A percentile compares a stretch with the other conserved stretches of the same genome.
phyloP scores from a whole-genome alignment of 2,888 invertebrate species.

The Orthosia gracilis region DNA sequence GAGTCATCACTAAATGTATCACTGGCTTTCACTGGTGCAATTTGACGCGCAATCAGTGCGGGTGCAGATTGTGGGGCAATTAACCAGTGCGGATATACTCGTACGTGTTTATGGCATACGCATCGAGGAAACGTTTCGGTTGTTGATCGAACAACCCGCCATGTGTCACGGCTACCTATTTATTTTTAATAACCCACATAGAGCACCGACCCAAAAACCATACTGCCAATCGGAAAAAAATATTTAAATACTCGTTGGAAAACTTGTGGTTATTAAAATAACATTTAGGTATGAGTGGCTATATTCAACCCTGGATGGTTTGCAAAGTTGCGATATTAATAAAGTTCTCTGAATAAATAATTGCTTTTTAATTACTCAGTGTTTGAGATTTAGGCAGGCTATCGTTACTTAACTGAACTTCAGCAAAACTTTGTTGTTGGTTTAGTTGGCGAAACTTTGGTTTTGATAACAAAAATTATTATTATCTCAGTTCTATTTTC shows the following conservation, averaged over 20 bases:
- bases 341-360: conserved; percentile 38
- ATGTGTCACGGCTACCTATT: conserved; percentile 20
- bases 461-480: conserved; percentile 30
- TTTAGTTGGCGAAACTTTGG: conserved; percentile 32
- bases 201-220: neutral
- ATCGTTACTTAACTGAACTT: conserved; percentile 7
- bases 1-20: conserved; percentile 63
- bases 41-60: conserved; percentile 76
- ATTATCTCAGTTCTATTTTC: conserved; percentile 7
- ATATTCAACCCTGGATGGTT: conserved; percentile 12
- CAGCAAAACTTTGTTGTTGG: conserved; percentile 7
- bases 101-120: conserved; percentile 62
- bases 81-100: conserved; percentile 78
- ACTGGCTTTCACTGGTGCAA: conserved; percentile 80
- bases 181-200: conserved; percentile 30
- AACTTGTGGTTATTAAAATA: conserved; percentile 22
- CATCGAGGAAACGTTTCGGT: conserved; percentile 67
- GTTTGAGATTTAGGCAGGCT: conserved; percentile 18
- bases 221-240: conserved; percentile 1
- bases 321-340: conserved; percentile 34
- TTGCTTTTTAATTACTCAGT: conserved; percentile 18
- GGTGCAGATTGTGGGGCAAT: conserved; percentile 76
- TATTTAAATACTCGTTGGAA: conserved; percentile 30
- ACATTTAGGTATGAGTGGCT: conserved; percentile 15
- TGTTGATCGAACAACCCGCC: conserved; percentile 32